phyloP scores from a whole-genome alignment of 2,113 vertebrate genomes.

The Calidris pugnax region DNA sequence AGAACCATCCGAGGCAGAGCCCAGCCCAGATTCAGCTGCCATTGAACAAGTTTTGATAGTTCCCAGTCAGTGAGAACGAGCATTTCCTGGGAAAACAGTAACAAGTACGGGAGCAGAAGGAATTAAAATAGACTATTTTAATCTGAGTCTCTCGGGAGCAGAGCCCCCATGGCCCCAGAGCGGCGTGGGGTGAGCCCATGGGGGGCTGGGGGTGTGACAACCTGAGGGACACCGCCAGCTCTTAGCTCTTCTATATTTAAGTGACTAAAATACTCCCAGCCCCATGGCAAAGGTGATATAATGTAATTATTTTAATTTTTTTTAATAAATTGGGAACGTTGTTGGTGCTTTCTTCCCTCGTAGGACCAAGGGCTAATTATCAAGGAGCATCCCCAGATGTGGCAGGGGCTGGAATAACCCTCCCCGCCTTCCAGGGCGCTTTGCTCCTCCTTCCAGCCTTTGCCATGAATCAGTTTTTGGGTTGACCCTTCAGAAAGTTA shows the following conservation, averaged over 20 bases:
- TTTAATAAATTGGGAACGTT: accelerated
- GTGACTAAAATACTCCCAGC: neutral
- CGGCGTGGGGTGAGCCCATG: neutral
- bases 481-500: neutral
- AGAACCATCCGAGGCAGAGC: neutral
- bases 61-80: neutral
- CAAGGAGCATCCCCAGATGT: neutral
- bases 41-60: neutral
- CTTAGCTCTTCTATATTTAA: neutral
- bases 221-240: neutral
- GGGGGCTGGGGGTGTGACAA: neutral
- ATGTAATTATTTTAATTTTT: neutral
- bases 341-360: neutral
- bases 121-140: neutral
- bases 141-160: neutral
- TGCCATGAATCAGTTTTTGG: neutral
- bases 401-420: neutral
- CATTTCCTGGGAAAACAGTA: neutral
- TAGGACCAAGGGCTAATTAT: neutral
- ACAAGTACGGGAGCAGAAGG: neutral
- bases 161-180: neutral
- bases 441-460: neutral
- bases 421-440: neutral
- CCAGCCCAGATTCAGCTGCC: neutral
- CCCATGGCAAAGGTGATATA: neutral